phyloP scores from a whole-genome alignment of 2,113 vertebrate species.

The Cebidichthys violaceus region DNA sequence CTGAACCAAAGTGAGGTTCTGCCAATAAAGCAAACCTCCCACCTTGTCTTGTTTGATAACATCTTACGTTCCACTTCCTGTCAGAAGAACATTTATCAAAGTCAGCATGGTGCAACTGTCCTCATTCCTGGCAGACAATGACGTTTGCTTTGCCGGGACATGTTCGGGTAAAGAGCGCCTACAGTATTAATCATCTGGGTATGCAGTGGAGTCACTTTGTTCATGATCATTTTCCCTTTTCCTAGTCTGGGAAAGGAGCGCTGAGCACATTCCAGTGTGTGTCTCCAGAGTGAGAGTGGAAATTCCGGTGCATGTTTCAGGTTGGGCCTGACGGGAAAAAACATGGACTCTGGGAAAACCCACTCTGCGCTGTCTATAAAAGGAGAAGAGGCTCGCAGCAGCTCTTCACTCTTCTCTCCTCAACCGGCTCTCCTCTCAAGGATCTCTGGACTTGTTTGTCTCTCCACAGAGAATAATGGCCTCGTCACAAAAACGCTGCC shows the following conservation, averaged over 20 bases:
- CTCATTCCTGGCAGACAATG: background rate
- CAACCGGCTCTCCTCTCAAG: background rate
- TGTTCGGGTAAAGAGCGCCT: background rate
- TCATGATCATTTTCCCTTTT: background rate
- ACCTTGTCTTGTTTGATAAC: background rate
- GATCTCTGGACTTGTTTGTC: slow-evolving; percentile 23
- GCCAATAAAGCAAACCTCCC: background rate
- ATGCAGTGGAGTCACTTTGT: background rate
- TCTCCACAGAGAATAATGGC: slow-evolving; percentile 52
- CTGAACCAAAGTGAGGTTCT: background rate
- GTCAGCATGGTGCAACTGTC: too few relatives aligned
- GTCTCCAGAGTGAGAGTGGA: slow-evolving; percentile 49
- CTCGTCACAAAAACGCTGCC: slow-evolving; percentile 34
- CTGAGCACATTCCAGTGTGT: slow-evolving; percentile 43
- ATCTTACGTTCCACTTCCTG: background rate
- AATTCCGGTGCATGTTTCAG: slow-evolving; percentile 62
- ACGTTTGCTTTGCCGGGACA: slow-evolving; percentile 29
- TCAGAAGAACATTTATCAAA: background rate
- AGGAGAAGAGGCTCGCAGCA: slow-evolving; percentile 14
- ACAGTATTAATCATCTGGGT: background rate
- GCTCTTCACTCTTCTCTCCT: slow-evolving; percentile 41
- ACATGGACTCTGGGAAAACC: slow-evolving; percentile 56
- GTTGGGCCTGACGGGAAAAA: slow-evolving; percentile 74
- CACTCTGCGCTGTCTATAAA: slow-evolving; percentile 62
- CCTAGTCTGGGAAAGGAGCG: background rate